A percentile compares a stretch with the other conserved stretches of the same genome.
Conservation (phyloP, 2,888 invertebrate genomes). For the Thymelicus sylvestris region DNA sequence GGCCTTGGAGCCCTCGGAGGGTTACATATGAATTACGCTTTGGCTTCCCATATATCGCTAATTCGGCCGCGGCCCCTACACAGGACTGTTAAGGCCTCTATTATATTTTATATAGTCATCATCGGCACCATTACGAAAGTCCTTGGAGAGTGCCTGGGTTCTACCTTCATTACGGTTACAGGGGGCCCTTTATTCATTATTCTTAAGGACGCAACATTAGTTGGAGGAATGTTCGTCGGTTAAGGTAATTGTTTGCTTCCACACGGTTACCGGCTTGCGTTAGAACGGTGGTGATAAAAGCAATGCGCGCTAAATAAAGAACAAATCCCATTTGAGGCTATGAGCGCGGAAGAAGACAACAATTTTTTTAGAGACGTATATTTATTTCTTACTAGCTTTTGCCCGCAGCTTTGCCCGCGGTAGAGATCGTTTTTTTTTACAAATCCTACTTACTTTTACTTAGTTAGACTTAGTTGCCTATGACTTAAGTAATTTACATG, state of each 20-base stretch:
- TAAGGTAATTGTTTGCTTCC: slow-evolving; percentile 64
- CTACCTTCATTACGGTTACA: slow-evolving; percentile 72
- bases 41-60: slow-evolving; percentile 50
- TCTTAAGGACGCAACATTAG: slow-evolving; percentile 65
- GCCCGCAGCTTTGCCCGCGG: too few species aligned
- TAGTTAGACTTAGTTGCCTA: too few species aligned
- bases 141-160: slow-evolving; percentile 59
- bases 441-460: too few species aligned
- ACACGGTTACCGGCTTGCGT: slow-evolving; percentile 43
- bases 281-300: slow-evolving; percentile 16
- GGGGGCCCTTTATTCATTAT: slow-evolving; percentile 72
- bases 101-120: slow-evolving; percentile 78
- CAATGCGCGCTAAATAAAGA: slow-evolving; percentile 20
- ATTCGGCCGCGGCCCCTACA: slow-evolving; percentile 47
- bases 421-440: too few species aligned
- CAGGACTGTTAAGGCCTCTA: slow-evolving; percentile 65
- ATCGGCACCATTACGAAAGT: slow-evolving; percentile 67
- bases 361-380: background rate
- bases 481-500: too few species aligned
- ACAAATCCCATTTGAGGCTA: slow-evolving; percentile 11
- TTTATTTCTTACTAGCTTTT: background rate
- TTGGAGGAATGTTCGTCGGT: slow-evolving; percentile 65
- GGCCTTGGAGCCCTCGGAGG: slow-evolving; percentile 34
- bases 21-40: slow-evolving; percentile 47
- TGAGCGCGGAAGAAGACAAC: background rate